Evolutionary conservation across 2,888 invertebrate species (phyloP), one percentile per base, ranked within the genome.

Genomic region (Hymenopus coronatus): DNA sequence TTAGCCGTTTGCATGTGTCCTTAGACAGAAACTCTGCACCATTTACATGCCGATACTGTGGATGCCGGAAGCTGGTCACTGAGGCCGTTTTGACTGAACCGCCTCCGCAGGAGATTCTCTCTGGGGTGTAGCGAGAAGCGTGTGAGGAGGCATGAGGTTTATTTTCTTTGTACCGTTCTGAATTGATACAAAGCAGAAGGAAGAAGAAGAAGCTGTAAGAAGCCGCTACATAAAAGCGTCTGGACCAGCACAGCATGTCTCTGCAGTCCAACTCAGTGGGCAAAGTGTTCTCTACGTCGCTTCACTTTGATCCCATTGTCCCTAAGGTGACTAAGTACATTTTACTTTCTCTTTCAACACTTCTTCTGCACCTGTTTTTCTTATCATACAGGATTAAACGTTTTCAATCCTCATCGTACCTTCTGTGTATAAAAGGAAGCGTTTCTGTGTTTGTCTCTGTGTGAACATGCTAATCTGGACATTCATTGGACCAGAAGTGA

Each of bases 291-390:
- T n/a, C 27, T 20, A 27, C 54, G 82, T 87, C 86, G 86, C 86
- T 81, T 28, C 28, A 70, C 87, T 87, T 87, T 87, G 87, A 87
- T 87, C 82, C 28, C 33, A 87, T 87, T 87, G 87, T 87, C 87
- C 33, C 82, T 82, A 82, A 87, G 40, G 87, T 87, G 87, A 87
- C 87, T 87, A 30, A 40, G 87, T 87, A 82, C 30, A 87, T 87
- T 87, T 87, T 87, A 87, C 82, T 82, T 82, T 81, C 87, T 70
- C 87, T 87, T 82, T 82, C 82, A 33, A 33, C 82, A 70, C 83
- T 28, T 28, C 28, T 83, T 83, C 27, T 82, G 28, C n/a, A 28
- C 83, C n/a, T 83, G 27, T 83, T 27, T 83, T 82, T 83, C n/a
- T 15, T 83, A 70, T 70, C 54, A 70, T 70, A 20, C 54, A 6